Evolutionary conservation across 1,140 invertebrate species (phyloP).

Genomic region (Dendroctonus ponderosae): DNA sequence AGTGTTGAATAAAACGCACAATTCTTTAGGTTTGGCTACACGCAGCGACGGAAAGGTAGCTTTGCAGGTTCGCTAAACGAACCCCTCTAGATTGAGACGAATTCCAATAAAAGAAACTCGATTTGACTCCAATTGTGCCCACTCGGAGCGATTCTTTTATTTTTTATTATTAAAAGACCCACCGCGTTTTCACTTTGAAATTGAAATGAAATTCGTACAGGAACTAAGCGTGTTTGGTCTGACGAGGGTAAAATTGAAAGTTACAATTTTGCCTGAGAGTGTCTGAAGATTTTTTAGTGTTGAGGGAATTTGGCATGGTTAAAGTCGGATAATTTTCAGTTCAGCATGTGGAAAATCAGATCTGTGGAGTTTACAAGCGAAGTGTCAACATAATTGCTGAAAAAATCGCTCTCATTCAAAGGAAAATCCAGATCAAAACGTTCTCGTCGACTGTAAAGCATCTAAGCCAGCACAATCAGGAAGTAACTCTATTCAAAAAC

Average conservation of each 20-base stretch:
- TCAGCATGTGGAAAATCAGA: background rate
- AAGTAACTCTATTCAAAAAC: no score
- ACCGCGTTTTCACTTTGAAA: constrained; percentile 7
- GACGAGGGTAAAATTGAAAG: background rate
- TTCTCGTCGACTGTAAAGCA: no score
- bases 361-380: no score
- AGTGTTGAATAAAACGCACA: no score
- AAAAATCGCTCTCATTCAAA: no score
- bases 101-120: constrained; percentile 18
- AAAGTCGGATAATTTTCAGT: background rate
- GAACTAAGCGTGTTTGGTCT: constrained; percentile 6
- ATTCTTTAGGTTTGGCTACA: no score
- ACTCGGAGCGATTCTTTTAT: constrained; percentile 17
- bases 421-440: no score
- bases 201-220: constrained; percentile 13
- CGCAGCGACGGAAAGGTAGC: no score
- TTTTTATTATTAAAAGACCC: constrained; percentile 15
- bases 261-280: no score
- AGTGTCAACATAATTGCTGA: no score
- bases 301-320: background rate
- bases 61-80: background rate
- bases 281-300: no score
- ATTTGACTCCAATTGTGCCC: constrained; percentile 18
- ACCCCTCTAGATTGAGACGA: constrained; percentile 18
- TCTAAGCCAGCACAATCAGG: no score